These are phyloP conservation scores for Aricia artaxerxes DNA, from an alignment of 2,888 invertebrate genomes.

Conservation along the genomic window DNA sequence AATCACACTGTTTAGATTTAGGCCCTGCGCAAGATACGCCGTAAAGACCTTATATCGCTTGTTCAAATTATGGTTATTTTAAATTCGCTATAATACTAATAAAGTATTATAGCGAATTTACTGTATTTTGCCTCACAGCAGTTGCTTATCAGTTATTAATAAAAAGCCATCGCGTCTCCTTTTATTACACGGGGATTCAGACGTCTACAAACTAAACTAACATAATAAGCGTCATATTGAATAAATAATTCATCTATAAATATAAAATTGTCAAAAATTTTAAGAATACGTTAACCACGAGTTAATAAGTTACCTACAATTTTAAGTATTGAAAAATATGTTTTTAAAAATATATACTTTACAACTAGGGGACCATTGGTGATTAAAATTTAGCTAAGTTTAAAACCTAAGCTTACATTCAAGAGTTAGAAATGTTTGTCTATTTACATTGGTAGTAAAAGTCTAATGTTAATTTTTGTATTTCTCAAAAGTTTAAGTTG, in stretches of 20 bases:
- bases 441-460: constrained; percentile 26
- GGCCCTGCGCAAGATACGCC: not conserved
- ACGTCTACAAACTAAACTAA: constrained; percentile 43
- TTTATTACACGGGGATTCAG: constrained; percentile 13
- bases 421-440: constrained; percentile 17
- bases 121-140: not conserved
- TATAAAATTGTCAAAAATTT: constrained; percentile 41
- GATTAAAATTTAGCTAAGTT: constrained; percentile 30
- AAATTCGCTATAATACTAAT: not conserved
- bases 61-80: not conserved
- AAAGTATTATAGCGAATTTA: not conserved
- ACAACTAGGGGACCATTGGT: constrained; percentile 34
- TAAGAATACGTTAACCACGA: constrained; percentile 33
- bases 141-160: not conserved
- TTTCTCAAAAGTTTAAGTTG: not conserved
- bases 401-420: constrained; percentile 26
- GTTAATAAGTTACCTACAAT: constrained; percentile 32
- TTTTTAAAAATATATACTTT: constrained; percentile 36
- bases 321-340: constrained; percentile 38
- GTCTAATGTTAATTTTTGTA: not conserved
- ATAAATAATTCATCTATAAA: constrained; percentile 44
- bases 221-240: constrained; percentile 69
- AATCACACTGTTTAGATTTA: not conserved
- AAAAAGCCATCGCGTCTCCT: not conserved
- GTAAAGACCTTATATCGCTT: not conserved